Conservation (phyloP, 2,797 vertebrate genomes). For the Enteromius thamalakanensis region DNA sequence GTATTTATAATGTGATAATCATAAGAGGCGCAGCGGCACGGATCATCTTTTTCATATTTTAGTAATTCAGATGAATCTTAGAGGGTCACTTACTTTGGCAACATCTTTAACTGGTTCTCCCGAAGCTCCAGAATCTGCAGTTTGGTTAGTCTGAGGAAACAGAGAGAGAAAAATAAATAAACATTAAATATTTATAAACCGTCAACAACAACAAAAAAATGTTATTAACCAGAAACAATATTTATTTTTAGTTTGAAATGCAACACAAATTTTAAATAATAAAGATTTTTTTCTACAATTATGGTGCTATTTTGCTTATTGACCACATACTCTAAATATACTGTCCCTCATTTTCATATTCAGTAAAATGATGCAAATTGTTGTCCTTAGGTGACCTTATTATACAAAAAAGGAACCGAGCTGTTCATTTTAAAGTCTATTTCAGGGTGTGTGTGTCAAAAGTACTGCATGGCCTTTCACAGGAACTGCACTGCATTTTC, state of each 20-base stretch:
- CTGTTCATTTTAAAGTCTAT: neutral
- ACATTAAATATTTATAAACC: neutral
- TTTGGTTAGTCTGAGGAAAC: conserved; percentile 86
- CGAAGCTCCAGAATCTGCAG: conserved; percentile 97
- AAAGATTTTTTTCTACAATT: neutral
- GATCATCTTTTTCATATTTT: conserved; percentile 17
- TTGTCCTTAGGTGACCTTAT: neutral
- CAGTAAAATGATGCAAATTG: neutral
- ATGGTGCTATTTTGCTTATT: neutral
- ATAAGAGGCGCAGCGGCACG: neutral
- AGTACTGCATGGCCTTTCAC: neutral
- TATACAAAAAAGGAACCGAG: neutral
- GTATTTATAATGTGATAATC: neutral
- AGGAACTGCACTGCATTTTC: conserved; percentile 15
- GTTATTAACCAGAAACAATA: neutral
- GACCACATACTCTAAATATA: neutral
- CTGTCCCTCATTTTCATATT: neutral
- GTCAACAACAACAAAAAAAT: no score
- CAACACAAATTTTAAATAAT: neutral
- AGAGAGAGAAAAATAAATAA: neutral
- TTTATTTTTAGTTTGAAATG: neutral
- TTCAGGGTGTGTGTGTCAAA: neutral
- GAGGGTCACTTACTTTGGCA: conserved; percentile 92
- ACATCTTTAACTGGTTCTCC: conserved; percentile 98
- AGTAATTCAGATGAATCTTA: conserved; percentile 13